Evolutionary conservation across 2,888 invertebrate species (phyloP).

Genomic region (Octonoba sinensis): DNA sequence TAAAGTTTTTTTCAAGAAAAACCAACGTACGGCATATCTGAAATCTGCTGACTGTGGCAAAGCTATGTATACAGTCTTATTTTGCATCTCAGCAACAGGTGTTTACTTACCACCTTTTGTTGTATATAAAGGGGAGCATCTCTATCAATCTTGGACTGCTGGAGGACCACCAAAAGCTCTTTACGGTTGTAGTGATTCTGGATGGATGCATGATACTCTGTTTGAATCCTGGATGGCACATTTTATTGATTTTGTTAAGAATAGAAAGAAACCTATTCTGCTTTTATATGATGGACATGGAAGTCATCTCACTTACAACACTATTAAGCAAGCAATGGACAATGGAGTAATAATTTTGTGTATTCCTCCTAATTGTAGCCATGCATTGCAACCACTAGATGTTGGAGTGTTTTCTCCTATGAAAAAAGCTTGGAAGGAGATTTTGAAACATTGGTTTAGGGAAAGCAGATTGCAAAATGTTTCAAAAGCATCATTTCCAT

Average conservation of each 20-base stretch:
- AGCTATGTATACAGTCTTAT: slow-evolving; percentile 20
- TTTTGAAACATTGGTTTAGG: too few relatives aligned
- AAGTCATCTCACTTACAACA: slow-evolving; percentile 20
- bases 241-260: slow-evolving; percentile 3
- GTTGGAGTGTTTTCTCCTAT: not conserved
- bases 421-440: slow-evolving; percentile 1
- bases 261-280: slow-evolving; percentile 17
- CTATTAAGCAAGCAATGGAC: slow-evolving; percentile 4
- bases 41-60: slow-evolving; percentile 10
- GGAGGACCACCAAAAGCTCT: slow-evolving; percentile 7
- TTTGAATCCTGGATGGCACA: slow-evolving; percentile 23
- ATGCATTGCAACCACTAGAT: slow-evolving; percentile 1
- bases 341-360: slow-evolving; percentile 14
- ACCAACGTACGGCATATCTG: not conserved
- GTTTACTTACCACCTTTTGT: slow-evolving; percentile 3
- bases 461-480: slow-evolving; percentile 1
- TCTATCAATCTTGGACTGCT: slow-evolving; percentile 18
- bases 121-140: slow-evolving; percentile 15
- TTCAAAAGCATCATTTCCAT: not conserved
- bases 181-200: slow-evolving; percentile 9
- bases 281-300: slow-evolving; percentile 23
- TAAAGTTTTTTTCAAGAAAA: slow-evolving; percentile 12
- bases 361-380: not conserved
- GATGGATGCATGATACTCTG: slow-evolving; percentile 16
- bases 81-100: slow-evolving; percentile 19